Conservation (phyloP, 1,140 invertebrate species). For the Dufourea novaeangliae region DNA sequence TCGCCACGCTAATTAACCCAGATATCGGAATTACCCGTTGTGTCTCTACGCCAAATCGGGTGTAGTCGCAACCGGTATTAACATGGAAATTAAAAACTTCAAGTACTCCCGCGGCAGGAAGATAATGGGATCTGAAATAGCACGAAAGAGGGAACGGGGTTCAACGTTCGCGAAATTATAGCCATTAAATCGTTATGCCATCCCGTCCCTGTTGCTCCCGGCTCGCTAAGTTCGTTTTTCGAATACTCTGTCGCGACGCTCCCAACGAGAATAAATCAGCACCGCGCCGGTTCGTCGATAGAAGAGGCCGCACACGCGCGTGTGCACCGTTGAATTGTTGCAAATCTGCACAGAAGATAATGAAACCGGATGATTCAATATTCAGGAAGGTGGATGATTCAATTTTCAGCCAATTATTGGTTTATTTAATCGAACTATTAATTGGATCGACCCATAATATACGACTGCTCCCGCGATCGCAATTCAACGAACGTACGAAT, state of each 20-base stretch:
- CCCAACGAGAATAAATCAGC: not conserved
- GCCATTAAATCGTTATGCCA: conserved; percentile 16
- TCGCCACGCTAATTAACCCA: too few species aligned
- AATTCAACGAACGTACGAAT: conserved; percentile 64
- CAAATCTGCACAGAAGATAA: conserved; percentile 60
- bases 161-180: conserved; percentile 20
- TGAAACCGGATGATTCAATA: conserved; percentile 70
- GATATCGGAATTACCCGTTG: not conserved
- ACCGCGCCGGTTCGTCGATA: too few species aligned
- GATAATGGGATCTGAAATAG: conserved; percentile 25
- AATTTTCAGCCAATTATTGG: conserved; percentile 77
- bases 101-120: not conserved
- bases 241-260: not conserved
- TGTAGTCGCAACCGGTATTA: conserved; percentile 7
- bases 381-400: conserved; percentile 68
- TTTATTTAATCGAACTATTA: conserved; percentile 78
- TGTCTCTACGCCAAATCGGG: not conserved
- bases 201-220: not conserved
- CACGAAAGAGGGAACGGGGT: conserved; percentile 25
- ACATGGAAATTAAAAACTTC: conserved; percentile 17
- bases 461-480: conserved; percentile 47
- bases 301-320: too few species aligned
- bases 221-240: conserved; percentile 9
- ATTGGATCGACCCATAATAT: conserved; percentile 68
- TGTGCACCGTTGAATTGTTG: too few species aligned